These are phyloP conservation scores for Seira ritae DNA, from an alignment of 2,888 invertebrate genomes.

Conservation along the genomic window DNA sequence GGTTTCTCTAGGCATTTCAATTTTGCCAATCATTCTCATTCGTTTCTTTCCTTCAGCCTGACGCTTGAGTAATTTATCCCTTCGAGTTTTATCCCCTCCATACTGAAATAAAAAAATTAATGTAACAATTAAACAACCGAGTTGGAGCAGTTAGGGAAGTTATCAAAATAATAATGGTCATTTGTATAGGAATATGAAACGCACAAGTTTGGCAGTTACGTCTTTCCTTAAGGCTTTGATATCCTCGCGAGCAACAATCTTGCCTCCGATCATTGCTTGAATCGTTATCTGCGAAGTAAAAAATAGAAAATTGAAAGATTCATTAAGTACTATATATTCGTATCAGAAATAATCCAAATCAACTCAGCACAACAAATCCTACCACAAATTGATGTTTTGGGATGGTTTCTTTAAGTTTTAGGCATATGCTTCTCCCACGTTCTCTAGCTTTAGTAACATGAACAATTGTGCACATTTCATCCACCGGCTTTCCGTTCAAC, in stretches of 20 bases:
- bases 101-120: conserved; percentile 79
- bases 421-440: conserved; percentile 83
- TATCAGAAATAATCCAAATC: background rate
- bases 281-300: conserved; percentile 82
- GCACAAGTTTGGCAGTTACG: conserved; percentile 94
- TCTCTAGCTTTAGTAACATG: conserved; percentile 83
- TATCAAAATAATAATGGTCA: background rate
- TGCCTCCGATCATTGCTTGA: conserved; percentile 88
- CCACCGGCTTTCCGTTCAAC: conserved; percentile 87
- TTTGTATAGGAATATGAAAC: conserved; percentile 71
- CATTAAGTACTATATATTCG: no score
- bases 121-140: no score
- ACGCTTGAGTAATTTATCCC: conserved; percentile 90
- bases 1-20: conserved; percentile 93
- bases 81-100: conserved; percentile 93
- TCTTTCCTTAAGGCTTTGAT: conserved; percentile 93
- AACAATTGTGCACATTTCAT: conserved; percentile 90
- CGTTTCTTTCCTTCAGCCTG: conserved; percentile 96
- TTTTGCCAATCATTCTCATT: conserved; percentile 93
- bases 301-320: conserved; percentile 13
- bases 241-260: conserved; percentile 89
- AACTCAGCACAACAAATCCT: conserved; percentile 38
- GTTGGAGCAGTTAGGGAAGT: no score
- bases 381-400: conserved; percentile 88
- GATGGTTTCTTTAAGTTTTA: conserved; percentile 87